phyloP scores from a whole-genome alignment of 2,113 vertebrate genomes.

The Nesoenas mayeri region DNA sequence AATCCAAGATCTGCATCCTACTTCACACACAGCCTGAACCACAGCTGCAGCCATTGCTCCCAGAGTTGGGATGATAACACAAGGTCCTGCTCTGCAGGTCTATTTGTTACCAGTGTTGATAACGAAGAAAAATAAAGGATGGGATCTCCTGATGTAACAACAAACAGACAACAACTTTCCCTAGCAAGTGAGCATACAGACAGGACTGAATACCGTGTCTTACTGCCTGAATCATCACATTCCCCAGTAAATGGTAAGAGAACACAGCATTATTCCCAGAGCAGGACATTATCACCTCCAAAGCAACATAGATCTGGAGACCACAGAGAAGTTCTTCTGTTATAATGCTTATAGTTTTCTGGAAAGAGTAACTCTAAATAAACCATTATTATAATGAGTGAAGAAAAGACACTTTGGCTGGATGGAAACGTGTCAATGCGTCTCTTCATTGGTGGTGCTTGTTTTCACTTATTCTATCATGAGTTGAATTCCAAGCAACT shows the following conservation, averaged over 20 bases:
- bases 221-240: background rate
- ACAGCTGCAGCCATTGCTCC: background rate
- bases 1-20: background rate
- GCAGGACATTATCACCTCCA: background rate
- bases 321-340: background rate
- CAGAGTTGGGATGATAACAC: background rate
- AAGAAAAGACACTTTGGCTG: background rate
- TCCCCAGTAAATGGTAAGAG: background rate
- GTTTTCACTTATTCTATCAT: conserved; percentile 14
- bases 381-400: background rate
- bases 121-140: background rate
- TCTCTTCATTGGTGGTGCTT: background rate
- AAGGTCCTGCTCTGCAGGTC: background rate
- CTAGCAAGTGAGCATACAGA: background rate
- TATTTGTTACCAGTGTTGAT: background rate
- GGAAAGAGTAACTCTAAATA: background rate
- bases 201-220: background rate
- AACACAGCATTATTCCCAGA: background rate
- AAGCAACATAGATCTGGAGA: background rate
- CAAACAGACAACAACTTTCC: background rate
- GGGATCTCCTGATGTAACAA: background rate
- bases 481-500: conserved; percentile 21
- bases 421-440: conserved; percentile 13
- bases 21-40: background rate
- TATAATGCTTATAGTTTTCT: background rate